Percentiles rank a stretch among this genome's conserved stretches.
Conservation (phyloP, 2,113 vertebrate species). For the Propithecus coquereli region DNA sequence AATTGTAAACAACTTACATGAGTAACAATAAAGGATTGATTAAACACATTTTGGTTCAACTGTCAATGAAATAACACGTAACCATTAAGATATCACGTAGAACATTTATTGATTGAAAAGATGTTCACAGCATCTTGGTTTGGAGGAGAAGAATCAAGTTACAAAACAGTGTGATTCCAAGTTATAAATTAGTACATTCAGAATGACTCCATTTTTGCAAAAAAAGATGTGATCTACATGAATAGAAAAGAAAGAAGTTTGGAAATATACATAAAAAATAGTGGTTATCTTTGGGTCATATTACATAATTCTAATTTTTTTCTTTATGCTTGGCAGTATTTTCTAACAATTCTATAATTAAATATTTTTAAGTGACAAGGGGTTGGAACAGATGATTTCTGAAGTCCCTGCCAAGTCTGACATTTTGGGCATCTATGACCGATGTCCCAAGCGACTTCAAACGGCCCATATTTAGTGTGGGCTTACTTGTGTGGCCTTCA, state of each 20-base stretch:
- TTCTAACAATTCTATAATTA: constrained; percentile 22
- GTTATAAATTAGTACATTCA: constrained; percentile 19
- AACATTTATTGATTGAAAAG: constrained; percentile 46
- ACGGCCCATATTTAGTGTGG: constrained; percentile 34
- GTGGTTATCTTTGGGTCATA: not conserved
- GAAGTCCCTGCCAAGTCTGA: constrained; percentile 31
- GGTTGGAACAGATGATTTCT: not conserved
- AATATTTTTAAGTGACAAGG: constrained; percentile 14
- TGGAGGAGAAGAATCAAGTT: constrained; percentile 21
- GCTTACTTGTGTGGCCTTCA: not conserved
- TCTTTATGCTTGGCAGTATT: not conserved
- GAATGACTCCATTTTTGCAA: constrained; percentile 1
- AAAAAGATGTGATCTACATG: not conserved
- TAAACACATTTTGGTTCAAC: constrained; percentile 28
- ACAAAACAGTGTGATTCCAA: constrained; percentile 16
- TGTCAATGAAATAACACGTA: constrained; percentile 35
- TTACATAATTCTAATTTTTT: constrained; percentile 8
- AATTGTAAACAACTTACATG: not conserved
- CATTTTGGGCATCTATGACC: not conserved
- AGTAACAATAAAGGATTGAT: not conserved
- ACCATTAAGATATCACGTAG: constrained; percentile 9
- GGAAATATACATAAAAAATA: not conserved
- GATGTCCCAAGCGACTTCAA: constrained; percentile 14
- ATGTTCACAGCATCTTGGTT: constrained; percentile 16
- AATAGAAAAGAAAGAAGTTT: not conserved